Evolutionary conservation across 2,888 invertebrate genomes (phyloP).

Genomic region (Trachelus tabidus): DNA sequence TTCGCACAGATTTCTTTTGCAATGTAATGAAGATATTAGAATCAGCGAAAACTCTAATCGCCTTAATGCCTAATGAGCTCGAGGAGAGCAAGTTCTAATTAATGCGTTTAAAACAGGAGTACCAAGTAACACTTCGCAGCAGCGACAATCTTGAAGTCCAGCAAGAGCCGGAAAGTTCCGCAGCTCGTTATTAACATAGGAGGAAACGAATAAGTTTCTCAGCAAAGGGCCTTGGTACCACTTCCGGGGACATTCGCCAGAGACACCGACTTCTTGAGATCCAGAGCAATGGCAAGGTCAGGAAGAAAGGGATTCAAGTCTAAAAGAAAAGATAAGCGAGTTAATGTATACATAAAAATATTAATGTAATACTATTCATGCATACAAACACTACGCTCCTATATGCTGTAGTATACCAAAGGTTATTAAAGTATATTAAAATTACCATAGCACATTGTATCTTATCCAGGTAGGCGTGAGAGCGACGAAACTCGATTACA

Average conservation of each 20-base stretch:
- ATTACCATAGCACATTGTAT: not conserved
- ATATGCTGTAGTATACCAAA: not conserved
- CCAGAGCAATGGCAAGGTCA: not conserved
- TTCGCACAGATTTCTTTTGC: not conserved
- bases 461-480: not conserved
- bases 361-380: not conserved
- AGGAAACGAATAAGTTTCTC: not conserved
- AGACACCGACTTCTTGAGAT: not conserved
- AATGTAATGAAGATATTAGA: not conserved
- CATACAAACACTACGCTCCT: not conserved
- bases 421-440: not conserved
- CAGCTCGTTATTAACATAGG: not conserved
- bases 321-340: not conserved
- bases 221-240: not conserved
- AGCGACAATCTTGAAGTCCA: not conserved
- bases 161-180: not conserved
- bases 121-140: not conserved
- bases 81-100: not conserved
- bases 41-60: not conserved
- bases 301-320: not conserved
- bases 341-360: not conserved
- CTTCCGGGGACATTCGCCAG: not conserved
- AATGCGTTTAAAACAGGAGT: not conserved
- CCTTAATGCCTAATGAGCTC: not conserved
- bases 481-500: not conserved